Percentiles rank a stretch among this genome's conserved stretches.
phyloP scores from a whole-genome alignment of 2,888 invertebrate species.

The Scaptomyza reducta region DNA sequence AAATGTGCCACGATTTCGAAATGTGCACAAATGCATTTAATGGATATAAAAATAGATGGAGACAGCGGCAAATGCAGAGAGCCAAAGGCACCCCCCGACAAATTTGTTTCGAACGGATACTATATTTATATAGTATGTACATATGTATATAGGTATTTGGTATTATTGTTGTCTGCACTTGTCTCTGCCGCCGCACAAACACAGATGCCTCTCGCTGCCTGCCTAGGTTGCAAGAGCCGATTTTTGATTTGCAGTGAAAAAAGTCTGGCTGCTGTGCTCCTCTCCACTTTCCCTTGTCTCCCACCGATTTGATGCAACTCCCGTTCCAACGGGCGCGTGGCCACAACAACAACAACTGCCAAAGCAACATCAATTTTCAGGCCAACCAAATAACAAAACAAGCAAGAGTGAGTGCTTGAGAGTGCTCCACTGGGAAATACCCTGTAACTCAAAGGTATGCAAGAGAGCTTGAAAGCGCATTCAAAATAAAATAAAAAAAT shows the following conservation, averaged over 20 bases:
- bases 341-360: conserved; percentile 28
- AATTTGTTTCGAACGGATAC: conserved; percentile 36
- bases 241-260: conserved; percentile 71
- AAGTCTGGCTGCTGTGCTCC: conserved; percentile 22
- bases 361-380: conserved; percentile 29
- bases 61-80: conserved; percentile 39
- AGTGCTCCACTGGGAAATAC: conserved; percentile 2
- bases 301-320: conserved; percentile 10
- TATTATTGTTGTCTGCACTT: conserved; percentile 69
- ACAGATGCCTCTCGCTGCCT: conserved; percentile 15
- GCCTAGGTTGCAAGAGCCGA: conserved; percentile 25
- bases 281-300: conserved; percentile 10
- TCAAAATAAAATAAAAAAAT: too few species aligned
- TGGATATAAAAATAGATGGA: conserved; percentile 70
- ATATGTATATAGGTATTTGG: conserved; percentile 46
- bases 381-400: conserved; percentile 15
- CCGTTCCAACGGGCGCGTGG: conserved; percentile 45
- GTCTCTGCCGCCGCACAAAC: conserved; percentile 30
- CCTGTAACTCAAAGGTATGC: too few species aligned
- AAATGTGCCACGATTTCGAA: conserved; percentile 76
- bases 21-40: conserved; percentile 76
- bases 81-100: conserved; percentile 36
- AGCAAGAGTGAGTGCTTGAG: neutral
- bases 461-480: neutral
- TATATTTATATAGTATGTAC: conserved; percentile 18